Evolutionary conservation across 2,797 vertebrate species (phyloP), one percentile per base, ranked within the genome.

Genomic region (Esox masquinongy): DNA sequence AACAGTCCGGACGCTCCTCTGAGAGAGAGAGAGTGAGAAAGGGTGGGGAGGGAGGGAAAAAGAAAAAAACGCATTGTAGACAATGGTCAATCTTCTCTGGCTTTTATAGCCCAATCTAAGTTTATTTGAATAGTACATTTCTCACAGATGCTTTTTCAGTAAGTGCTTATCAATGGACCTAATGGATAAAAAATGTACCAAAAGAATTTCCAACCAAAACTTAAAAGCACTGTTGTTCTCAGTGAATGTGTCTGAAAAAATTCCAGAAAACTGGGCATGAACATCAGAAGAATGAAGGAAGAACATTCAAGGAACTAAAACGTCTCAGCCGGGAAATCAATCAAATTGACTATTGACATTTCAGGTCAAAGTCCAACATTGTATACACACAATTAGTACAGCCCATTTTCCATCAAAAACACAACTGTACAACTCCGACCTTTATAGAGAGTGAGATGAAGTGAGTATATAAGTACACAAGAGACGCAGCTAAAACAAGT

Each of bases 1-100:
- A 95, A 87, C 96, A 97, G 88, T 97, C 96, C 0, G 95, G 96
- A 82, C 95, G 96, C 91, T 96, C 95, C 88, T 96, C 96, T 97
- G 92, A 11, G 15, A n/a, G 6, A 12, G 47, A 51, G 26, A 31
- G 49, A 29, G 49, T 3, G 39, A 49, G 68, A 68, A 24, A 16
- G 64, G 12, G 31, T 6, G 66, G 12, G 5, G 66, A 34, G 34
- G 11, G 34, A 50, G 56, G 4, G 22, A 15, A 34, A 31, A 17
- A 66, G 64, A 66, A 11, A 22, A 61, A 12, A 61, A 3, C 8
- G 19, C 0, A 61, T 61, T 61, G 56, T 61, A 0, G 11, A 61
- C 14, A 24, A 24, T 61, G 11, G 53, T 5, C 9, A 56, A 24
- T 61, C 56, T 59, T 9, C 22, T 9, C 11, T 24, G 56, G 11